phyloP scores from a whole-genome alignment of 1,140 invertebrate species.

The Bombus confusus region DNA sequence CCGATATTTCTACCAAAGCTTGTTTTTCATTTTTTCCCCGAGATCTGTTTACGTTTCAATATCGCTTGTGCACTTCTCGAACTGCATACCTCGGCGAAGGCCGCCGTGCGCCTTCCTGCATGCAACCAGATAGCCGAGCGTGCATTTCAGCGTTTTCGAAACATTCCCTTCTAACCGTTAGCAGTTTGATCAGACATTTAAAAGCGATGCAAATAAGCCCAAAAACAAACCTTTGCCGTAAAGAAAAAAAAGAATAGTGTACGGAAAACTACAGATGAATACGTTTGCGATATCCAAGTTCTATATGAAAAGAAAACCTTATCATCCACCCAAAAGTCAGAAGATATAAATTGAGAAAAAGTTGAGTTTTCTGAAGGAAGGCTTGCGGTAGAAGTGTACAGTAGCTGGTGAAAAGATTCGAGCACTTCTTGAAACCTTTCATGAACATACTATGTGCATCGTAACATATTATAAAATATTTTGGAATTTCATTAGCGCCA shows the following conservation, averaged over 20 bases:
- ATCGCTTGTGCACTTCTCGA: background rate
- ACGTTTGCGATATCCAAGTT: background rate
- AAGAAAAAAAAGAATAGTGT: too few species aligned
- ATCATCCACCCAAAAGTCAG: too few species aligned
- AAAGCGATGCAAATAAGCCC: background rate
- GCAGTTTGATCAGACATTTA: background rate
- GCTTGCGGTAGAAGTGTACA: background rate
- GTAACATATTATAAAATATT: background rate
- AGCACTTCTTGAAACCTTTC: too few species aligned
- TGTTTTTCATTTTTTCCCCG: background rate
- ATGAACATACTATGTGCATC: too few species aligned
- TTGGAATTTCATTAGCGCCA: too few species aligned
- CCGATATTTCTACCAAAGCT: background rate
- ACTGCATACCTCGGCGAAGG: conserved; percentile 16
- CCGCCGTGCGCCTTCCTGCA: conserved; percentile 34
- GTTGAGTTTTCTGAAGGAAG: too few species aligned
- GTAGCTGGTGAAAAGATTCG: too few species aligned
- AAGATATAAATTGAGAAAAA: background rate
- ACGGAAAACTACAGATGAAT: background rate
- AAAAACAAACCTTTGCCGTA: background rate
- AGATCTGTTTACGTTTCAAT: conserved; percentile 13
- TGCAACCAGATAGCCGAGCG: conserved; percentile 50
- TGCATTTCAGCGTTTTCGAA: conserved; percentile 1
- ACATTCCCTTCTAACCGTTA: background rate
- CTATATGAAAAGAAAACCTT: background rate